Percentiles rank a stretch among this genome's conserved stretches.
Evolutionary conservation across 2,113 vertebrate species (phyloP).

Genomic region (Myrmecobius fasciatus): DNA sequence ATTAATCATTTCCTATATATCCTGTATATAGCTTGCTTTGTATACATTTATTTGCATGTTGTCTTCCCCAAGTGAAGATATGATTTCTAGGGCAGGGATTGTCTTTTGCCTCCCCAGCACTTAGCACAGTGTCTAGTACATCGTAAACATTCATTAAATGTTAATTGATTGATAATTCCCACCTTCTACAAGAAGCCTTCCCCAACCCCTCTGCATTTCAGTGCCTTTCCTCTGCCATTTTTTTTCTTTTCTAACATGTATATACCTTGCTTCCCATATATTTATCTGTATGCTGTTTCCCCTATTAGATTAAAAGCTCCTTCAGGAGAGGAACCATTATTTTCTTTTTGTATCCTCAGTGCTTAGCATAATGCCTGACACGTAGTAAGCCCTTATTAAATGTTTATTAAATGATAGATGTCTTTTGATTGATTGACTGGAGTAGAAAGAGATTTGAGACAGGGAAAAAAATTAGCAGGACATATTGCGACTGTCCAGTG

Average conservation of each 20-base stretch:
- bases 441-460: not conserved
- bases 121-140: too few relatives aligned
- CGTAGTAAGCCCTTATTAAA: not conserved
- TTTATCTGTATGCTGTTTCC: not conserved
- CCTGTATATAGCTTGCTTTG: too few relatives aligned
- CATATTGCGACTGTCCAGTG: not conserved
- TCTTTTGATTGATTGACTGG: not conserved
- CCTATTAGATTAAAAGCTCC: not conserved
- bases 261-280: not conserved
- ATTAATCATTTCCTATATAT: too few relatives aligned
- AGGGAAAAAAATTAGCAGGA: not conserved
- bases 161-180: not conserved
- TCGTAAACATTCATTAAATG: too few relatives aligned
- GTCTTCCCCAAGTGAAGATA: too few relatives aligned
- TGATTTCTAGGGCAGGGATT: too few relatives aligned
- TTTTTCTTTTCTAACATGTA: not conserved
- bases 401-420: not conserved
- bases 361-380: not conserved
- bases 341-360: not conserved
- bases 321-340: not conserved
- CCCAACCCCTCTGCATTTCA: not conserved
- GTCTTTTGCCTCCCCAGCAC: too few relatives aligned
- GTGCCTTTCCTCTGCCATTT: not conserved
- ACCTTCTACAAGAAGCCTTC: not conserved
- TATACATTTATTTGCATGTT: too few relatives aligned